Evolutionary conservation across 2,797 vertebrate species (phyloP).

Genomic region (Syndactyla subalaris): DNA sequence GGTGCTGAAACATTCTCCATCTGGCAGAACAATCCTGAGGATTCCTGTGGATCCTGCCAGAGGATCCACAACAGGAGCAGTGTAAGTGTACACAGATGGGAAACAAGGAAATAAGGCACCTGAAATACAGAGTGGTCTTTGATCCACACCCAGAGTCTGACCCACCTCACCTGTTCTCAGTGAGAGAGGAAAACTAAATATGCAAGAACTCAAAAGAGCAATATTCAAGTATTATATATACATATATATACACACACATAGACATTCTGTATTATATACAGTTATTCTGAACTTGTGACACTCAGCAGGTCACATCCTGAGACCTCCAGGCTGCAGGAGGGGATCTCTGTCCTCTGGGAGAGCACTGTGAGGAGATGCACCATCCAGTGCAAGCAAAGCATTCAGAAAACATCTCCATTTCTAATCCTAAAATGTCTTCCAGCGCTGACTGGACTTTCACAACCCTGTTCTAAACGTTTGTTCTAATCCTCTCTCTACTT

Average conservation of each 20-base stretch:
- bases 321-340: background rate
- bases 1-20: background rate
- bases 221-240: background rate
- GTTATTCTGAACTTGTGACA: background rate
- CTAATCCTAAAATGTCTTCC: background rate
- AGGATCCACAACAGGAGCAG: rapidly evolving
- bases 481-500: background rate
- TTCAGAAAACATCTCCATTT: background rate
- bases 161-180: background rate
- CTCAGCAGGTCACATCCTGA: background rate
- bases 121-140: background rate
- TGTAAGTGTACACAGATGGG: background rate
- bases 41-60: background rate
- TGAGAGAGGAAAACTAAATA: background rate
- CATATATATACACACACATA: no score
- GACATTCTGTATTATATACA: background rate
- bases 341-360: background rate
- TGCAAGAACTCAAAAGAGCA: background rate
- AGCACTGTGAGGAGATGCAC: background rate
- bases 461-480: background rate
- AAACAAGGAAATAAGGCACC: background rate
- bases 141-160: background rate
- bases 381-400: background rate
- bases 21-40: background rate
- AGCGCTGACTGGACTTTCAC: background rate